Evolutionary conservation across 2,113 vertebrate genomes (phyloP), one percentile per base, ranked within the genome.

Genomic region (Dermatemys mawii): DNA sequence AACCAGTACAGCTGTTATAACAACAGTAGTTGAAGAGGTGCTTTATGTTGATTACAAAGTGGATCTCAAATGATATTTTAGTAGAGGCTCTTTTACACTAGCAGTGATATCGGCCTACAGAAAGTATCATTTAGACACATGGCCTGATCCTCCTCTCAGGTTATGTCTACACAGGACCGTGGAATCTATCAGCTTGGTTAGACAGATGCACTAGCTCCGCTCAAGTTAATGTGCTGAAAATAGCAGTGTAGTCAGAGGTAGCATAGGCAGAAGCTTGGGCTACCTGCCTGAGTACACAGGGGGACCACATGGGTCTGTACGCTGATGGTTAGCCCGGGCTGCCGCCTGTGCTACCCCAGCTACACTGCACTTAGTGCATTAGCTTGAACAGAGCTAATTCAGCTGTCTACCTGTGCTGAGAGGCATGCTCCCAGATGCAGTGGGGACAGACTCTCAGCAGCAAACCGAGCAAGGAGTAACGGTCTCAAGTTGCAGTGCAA

Each of bases 1-100:
- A 76, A 90, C 0, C n/a, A 19, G 63, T 0, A 8, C 3, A 67
- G 46, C 21, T 67, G 0, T 46, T 49, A 1, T 0, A 38, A 46
- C 53, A 55, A 41, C 50, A 50, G 75, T 0, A 3, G 17, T 5
- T 2, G 63, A 32, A 24, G 81, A 0, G 0, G 63, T 35, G 50
- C 22, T 84, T 90, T 48, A 0, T 6, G 4, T 5, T 70, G n/a
- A 9, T 38, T 21, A 38, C 63, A n/a, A n/a, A 10, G 63, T 21
- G 63, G 60, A 67, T 38, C 63, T 38, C 63, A 38, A 10, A 38
- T 21, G n/a, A n/a, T 10, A 2, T 55, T 57, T 38, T 60, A 88
- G 32, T 1, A 1, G 51, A 75, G 21, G 11, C 54, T 44, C 78
- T n/a, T 32, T 35, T 41, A 6, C 29, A 9, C 35, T 10, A 16